Evolutionary conservation across 2,113 vertebrate genomes (phyloP).

Genomic region (Oryzias celebensis): DNA sequence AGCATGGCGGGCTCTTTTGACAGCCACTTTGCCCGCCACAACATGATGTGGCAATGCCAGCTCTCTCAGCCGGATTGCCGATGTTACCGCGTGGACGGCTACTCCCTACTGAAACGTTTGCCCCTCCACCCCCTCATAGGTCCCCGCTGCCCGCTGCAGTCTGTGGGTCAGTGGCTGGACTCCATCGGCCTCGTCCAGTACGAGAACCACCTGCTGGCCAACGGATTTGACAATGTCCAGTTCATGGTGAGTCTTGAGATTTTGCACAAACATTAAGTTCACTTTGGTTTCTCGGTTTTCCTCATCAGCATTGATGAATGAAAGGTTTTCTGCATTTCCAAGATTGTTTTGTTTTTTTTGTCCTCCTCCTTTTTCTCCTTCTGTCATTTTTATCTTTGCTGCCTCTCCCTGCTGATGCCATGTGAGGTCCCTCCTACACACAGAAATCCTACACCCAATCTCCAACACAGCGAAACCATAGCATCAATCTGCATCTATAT

Average conservation of each 20-base stretch:
- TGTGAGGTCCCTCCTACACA: conserved; percentile 70
- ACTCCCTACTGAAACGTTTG: conserved; percentile 96
- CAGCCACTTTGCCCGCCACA: conserved; percentile 93
- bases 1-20: conserved; percentile 98
- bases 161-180: conserved; percentile 98
- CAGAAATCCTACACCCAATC: conserved; percentile 55
- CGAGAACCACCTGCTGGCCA: conserved; percentile 98
- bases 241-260: conserved; percentile 88
- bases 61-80: conserved; percentile 98
- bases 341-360: conserved; percentile 16
- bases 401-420: conserved; percentile 59
- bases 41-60: conserved; percentile 99
- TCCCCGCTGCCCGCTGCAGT: conserved; percentile 95
- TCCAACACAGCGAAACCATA: conserved; percentile 27
- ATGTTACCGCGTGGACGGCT: conserved; percentile 98
- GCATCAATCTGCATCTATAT: conserved; percentile 37
- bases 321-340: conserved; percentile 12
- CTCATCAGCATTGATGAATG: conserved; percentile 12
- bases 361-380: conserved; percentile 10
- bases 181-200: conserved; percentile 98
- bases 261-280: background rate
- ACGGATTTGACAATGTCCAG: conserved; percentile 98
- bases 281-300: background rate
- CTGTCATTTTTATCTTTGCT: conserved; percentile 26
- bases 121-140: conserved; percentile 99